A percentile compares a stretch with the other conserved stretches of the same genome.
Evolutionary conservation across 2,888 invertebrate genomes (phyloP).

Genomic region (Amphiduros pacificus): DNA sequence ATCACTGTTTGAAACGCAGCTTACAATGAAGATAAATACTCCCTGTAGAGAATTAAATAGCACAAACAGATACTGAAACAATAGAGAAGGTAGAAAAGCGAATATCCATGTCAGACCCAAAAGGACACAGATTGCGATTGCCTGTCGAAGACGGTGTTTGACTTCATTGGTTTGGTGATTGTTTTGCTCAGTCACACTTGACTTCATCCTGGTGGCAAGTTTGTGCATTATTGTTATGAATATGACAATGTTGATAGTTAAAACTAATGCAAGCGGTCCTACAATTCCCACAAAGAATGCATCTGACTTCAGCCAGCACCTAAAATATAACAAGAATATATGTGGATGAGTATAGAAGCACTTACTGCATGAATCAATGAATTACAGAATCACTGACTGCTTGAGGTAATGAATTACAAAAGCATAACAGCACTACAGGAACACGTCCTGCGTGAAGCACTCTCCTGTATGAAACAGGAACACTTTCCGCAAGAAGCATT

Average conservation of each 20-base stretch:
- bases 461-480: too few species aligned
- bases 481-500: too few species aligned
- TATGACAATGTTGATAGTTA: constrained; percentile 60
- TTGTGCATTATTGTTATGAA: too few species aligned
- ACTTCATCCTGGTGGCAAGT: too few species aligned
- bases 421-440: too few species aligned
- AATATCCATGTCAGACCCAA: constrained; percentile 54
- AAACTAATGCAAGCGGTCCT: constrained; percentile 57
- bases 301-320: constrained; percentile 46
- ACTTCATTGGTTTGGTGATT: too few species aligned
- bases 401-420: too few species aligned
- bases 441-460: too few species aligned
- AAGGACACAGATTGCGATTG: constrained; percentile 43
- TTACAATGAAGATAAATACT: constrained; percentile 53
- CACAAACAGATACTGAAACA: constrained; percentile 52
- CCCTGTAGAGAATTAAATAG: constrained; percentile 55
- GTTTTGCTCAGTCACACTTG: too few species aligned
- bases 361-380: too few species aligned
- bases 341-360: too few species aligned
- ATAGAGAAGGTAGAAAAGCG: constrained; percentile 45
- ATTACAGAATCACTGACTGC: too few species aligned
- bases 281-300: constrained; percentile 48
- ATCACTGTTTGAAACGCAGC: constrained; percentile 48
- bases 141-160: constrained; percentile 44
- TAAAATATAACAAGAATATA: constrained; percentile 21